Evolutionary conservation across 2,888 invertebrate genomes (phyloP), one percentile per base, ranked within the genome.

Genomic region (Rosalia funebris): DNA sequence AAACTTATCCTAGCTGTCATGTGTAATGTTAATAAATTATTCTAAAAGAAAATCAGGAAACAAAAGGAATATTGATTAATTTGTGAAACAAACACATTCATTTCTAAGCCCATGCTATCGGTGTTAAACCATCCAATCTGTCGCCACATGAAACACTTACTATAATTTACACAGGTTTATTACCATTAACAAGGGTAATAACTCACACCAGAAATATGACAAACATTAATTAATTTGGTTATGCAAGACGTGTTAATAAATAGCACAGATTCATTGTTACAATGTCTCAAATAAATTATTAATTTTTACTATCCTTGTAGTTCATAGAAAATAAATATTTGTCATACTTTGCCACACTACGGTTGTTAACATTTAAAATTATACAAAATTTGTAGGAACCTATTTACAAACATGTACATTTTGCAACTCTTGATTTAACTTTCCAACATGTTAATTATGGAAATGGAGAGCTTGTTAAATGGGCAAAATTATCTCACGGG

Each of bases 161-260:
- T 45, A 46, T 55, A 45, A 45, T 31, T 45, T 46, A 46, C 39
- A 45, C 39, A n/a, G 31, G 25, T 36, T 45, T 34, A 55, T 55
- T 55, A 55, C 31, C 46, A 55, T 46, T 46, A 57, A 47, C 34
- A 57, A 46, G 42, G 39, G 41, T 48, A 57, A 58, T 58, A 58
- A 58, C 39, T 58, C 52, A 58, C 36, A 25, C 34, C 16, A 19
- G 44, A 47, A 50, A 46, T 45, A 56, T 56, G 46, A 48, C 48
- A 37, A 52, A 53, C 58, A 53, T 58, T 53, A 53, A 58, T 58
- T 58, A 58, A 58, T 58, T 58, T 58, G 36, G 46, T 53, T 58
- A 53, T 52, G 58, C 46, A 58, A 58, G 45, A 37, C 37, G 53
- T 52, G 58, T 53, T 58, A 58, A 58, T 58, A 52, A 48, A 58